These are phyloP conservation scores for Drosophila basisetae DNA, from an alignment of 2,888 invertebrate genomes.

Conservation along the genomic window DNA sequence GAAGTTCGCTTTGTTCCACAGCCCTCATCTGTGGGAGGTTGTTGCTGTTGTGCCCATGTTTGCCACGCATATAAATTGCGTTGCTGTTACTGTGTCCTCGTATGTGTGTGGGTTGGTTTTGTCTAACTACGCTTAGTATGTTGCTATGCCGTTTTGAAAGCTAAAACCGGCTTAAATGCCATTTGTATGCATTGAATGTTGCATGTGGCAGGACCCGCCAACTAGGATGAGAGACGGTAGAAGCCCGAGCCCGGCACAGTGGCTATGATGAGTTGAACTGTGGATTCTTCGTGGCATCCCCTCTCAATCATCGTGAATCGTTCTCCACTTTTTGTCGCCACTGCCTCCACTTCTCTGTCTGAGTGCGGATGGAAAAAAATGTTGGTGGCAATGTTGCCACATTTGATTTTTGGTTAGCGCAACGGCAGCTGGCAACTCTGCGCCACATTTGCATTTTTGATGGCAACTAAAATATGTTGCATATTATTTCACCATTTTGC, in stretches of 20 bases:
- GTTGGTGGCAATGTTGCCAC: slow-evolving; percentile 58
- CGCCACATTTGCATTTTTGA: slow-evolving; percentile 45
- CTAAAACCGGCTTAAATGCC: slow-evolving; percentile 81
- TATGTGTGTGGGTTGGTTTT: slow-evolving; percentile 27
- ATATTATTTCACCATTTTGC: slow-evolving; percentile 66
- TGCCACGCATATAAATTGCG: slow-evolving; percentile 80
- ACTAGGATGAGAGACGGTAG: slow-evolving; percentile 32
- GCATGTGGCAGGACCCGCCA: slow-evolving; percentile 58
- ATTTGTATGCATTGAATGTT: slow-evolving; percentile 84
- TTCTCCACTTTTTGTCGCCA: not conserved
- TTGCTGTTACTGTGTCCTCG: slow-evolving; percentile 40
- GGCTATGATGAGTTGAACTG: slow-evolving; percentile 42
- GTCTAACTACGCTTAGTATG: slow-evolving; percentile 68
- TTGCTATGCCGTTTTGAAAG: slow-evolving; percentile 61
- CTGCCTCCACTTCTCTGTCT: not conserved
- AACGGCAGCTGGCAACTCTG: slow-evolving; percentile 62
- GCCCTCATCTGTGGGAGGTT: slow-evolving; percentile 33
- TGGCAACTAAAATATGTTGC: slow-evolving; percentile 72
- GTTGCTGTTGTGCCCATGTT: slow-evolving; percentile 50
- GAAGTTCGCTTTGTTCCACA: slow-evolving; percentile 64
- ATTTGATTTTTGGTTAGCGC: slow-evolving; percentile 55
- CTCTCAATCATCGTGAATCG: slow-evolving; percentile 3
- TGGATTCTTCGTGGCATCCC: slow-evolving; percentile 21
- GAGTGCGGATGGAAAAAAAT: not conserved
- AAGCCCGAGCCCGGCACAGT: slow-evolving; percentile 22